Evolutionary conservation across 2,888 invertebrate species (phyloP).

Genomic region (Horisme vitalbata): DNA sequence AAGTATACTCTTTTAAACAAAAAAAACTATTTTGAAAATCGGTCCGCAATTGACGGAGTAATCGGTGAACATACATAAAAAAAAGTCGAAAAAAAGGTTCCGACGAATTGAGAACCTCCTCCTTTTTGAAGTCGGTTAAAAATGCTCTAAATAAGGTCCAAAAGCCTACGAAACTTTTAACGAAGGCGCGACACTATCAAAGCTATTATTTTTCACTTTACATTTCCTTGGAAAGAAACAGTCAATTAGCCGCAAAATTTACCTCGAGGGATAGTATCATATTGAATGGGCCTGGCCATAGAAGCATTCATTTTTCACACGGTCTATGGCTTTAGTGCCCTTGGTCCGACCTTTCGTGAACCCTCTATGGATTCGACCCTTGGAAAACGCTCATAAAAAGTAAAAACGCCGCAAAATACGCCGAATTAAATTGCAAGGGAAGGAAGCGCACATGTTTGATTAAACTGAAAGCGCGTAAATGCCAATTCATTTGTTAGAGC

Average conservation of each 20-base stretch:
- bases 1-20: too few species aligned
- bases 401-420: conserved; percentile 27
- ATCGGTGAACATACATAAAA: too few species aligned
- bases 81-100: too few species aligned
- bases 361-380: conserved; percentile 16
- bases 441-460: conserved; percentile 44
- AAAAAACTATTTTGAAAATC: too few species aligned
- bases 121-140: too few species aligned
- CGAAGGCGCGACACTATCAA: too few species aligned
- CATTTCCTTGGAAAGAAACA: conserved; percentile 6
- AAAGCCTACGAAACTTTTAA: too few species aligned
- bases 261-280: conserved; percentile 14
- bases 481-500: conserved; percentile 35
- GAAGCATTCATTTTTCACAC: conserved; percentile 26
- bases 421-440: conserved; percentile 25
- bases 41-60: too few species aligned
- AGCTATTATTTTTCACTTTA: conserved; percentile 7
- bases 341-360: conserved; percentile 25
- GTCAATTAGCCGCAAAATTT: conserved; percentile 20
- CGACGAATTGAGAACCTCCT: too few species aligned
- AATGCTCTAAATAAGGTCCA: too few species aligned
- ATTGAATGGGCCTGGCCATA: conserved; percentile 12
- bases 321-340: conserved; percentile 22
- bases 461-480: conserved; percentile 46
- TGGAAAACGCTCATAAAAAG: conserved; percentile 15